These are phyloP conservation scores for Lagopus leucura DNA, from an alignment of 2,113 vertebrate genomes.

Conservation along the genomic window DNA sequence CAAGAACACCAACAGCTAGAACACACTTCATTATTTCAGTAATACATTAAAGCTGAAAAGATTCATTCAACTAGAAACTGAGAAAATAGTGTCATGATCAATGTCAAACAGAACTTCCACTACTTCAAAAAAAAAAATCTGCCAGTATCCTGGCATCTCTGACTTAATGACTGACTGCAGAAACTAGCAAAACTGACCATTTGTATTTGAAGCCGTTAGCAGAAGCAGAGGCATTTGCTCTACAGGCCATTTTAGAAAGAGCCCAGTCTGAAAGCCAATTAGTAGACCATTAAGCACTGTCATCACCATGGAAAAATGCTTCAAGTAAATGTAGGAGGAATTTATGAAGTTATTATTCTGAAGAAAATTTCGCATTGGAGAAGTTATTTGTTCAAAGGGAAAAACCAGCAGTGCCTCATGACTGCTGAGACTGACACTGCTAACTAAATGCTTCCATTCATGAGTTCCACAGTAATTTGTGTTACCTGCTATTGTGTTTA, in stretches of 20 bases:
- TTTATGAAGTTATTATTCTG: neutral
- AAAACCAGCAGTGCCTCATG: neutral
- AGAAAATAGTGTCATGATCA: neutral
- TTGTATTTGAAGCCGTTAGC: conserved; percentile 33
- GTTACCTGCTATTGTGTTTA: conserved; percentile 95
- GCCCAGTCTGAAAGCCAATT: conserved; percentile 6
- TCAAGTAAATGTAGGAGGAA: neutral
- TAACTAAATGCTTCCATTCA: neutral
- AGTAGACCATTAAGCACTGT: neutral
- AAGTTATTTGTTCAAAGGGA: neutral
- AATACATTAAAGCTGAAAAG: neutral
- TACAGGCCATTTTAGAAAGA: neutral
- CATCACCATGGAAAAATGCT: neutral
- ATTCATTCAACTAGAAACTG: neutral
- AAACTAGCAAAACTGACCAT: conserved; percentile 4
- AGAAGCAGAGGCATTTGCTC: neutral
- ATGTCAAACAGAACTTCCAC: neutral
- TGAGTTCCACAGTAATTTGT: neutral
- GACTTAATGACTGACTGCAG: conserved; percentile 15
- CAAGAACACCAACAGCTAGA: neutral
- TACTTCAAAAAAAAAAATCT: neutral
- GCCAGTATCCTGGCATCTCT: conserved; percentile 8
- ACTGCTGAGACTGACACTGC: neutral
- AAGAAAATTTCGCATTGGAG: neutral
- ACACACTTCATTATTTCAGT: neutral